A percentile compares a stretch with the other conserved stretches of the same genome.
These are phyloP conservation scores for Vanacampus margaritifer DNA, from an alignment of 2,113 vertebrate genomes.

Conservation along the genomic window DNA sequence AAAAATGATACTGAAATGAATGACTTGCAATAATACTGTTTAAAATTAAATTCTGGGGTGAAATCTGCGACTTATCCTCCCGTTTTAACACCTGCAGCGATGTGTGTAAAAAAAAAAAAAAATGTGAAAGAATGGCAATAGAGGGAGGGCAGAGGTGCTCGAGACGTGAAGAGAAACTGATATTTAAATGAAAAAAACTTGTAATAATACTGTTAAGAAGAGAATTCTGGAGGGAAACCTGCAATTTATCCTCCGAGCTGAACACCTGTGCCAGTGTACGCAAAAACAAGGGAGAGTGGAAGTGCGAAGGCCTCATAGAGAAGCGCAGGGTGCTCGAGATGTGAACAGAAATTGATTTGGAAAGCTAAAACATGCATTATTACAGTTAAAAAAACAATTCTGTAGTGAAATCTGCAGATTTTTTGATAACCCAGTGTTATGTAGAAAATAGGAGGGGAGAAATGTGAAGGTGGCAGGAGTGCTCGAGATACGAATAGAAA, in stretches of 20 bases:
- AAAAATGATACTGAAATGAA: conserved; percentile 29
- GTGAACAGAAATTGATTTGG: neutral
- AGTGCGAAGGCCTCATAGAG: neutral
- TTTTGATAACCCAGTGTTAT: neutral
- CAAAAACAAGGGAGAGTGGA: neutral
- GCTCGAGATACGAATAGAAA: too few species aligned
- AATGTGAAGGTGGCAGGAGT: too few species aligned
- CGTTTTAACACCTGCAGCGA: neutral
- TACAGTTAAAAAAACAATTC: neutral
- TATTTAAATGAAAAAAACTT: neutral
- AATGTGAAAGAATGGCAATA: neutral
- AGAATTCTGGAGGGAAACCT: neutral
- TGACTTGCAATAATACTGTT: neutral
- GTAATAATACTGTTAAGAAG: neutral
- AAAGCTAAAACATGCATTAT: neutral
- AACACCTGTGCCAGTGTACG: neutral
- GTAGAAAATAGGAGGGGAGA: too few species aligned
- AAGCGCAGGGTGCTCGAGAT: neutral
- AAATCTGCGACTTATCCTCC: too few species aligned
- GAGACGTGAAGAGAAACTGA: neutral
- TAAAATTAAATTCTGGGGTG: too few species aligned
- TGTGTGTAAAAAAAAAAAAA: neutral
- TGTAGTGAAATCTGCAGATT: neutral
- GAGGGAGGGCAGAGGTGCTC: neutral
- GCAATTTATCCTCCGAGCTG: neutral